Evolutionary conservation across 2,113 vertebrate species (phyloP), one percentile per base, ranked within the genome.

Genomic region (Puma concolor): DNA sequence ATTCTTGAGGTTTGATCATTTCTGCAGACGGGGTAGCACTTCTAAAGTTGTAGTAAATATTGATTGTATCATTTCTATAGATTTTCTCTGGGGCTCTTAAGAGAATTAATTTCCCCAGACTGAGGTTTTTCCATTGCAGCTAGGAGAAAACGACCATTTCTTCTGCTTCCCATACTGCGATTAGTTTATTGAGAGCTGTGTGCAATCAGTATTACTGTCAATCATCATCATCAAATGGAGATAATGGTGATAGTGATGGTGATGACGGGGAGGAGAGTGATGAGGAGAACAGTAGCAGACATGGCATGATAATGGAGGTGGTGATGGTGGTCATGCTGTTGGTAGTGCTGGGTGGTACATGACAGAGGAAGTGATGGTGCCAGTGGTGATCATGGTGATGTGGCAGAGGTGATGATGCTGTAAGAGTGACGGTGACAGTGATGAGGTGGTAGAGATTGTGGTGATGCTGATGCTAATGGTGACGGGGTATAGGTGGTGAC

Each of bases 51-150:
- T 57, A 89, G 79, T 71, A 85, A 89, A 94, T 72, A 86, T 23
- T 74, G 50, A 83, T 10, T 92, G 72, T 82, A 41, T 81, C 76
- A 93, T 81, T 64, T 64, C 48, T 90, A 38, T n/a, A 76, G 33
- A 57, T 88, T 82, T 95, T 81, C 64, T 96, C 71, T 85, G 25
- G 29, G n/a, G 36, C 10, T 76, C 84, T 87, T 41, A 81, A 96
- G 54, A 79, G 44, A 88, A 95, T 96, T 83, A 48, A 74, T 94
- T 96, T 96, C 80, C 69, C 96, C 57, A 69, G 44, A 84, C 27
- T 92, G 76, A 97, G 60, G 12, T 63, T 81, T 44, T 84, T 81
- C 76, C 63, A 82, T 83, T 91, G 57, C 36, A 92, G 12, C 60
- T 50, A 69, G 23, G 29, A 83, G 12, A 91, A 38, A 91, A 88